Evolutionary conservation across 2,113 vertebrate species (phyloP).

Genomic region (Synodontis membranacea): DNA sequence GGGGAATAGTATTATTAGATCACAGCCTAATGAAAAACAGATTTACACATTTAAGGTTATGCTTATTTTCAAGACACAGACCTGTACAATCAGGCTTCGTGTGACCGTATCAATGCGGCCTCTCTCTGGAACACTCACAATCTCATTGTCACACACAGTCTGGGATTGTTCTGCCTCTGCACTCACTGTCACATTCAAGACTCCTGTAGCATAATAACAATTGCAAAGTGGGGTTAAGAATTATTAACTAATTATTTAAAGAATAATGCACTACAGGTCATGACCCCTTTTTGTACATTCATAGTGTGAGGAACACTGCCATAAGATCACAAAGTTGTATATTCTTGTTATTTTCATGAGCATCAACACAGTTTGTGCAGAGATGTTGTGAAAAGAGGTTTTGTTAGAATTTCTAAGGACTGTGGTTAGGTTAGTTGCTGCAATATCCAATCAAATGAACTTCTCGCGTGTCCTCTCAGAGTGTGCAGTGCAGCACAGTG

Average conservation of each 20-base stretch:
- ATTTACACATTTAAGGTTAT: not conserved
- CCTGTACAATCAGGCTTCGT: constrained; percentile 77
- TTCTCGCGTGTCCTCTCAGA: too few relatives aligned
- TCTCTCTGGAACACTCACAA: too few relatives aligned
- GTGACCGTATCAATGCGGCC: too few relatives aligned
- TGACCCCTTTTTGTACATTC: too few relatives aligned
- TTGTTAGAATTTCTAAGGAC: not conserved
- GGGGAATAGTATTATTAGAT: constrained; percentile 8
- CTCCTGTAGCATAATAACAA: constrained; percentile 62
- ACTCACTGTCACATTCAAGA: constrained; percentile 73
- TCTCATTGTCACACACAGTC: too few relatives aligned
- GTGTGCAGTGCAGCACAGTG: too few relatives aligned
- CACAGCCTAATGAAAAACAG: not conserved
- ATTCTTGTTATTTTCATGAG: not conserved
- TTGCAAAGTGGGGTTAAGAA: too few relatives aligned
- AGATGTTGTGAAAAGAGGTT: not conserved
- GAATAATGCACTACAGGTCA: too few relatives aligned
- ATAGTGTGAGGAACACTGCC: too few relatives aligned
- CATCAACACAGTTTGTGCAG: not conserved
- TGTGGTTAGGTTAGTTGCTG: not conserved
- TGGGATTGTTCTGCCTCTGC: too few relatives aligned
- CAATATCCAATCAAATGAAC: not conserved
- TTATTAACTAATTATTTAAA: too few relatives aligned
- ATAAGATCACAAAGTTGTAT: not conserved
- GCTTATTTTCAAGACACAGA: constrained; percentile 47